Percentiles rank a stretch among this genome's conserved stretches.
These are phyloP conservation scores for Choreutis nemorana DNA, from an alignment of 2,888 invertebrate species.

Conservation along the genomic window DNA sequence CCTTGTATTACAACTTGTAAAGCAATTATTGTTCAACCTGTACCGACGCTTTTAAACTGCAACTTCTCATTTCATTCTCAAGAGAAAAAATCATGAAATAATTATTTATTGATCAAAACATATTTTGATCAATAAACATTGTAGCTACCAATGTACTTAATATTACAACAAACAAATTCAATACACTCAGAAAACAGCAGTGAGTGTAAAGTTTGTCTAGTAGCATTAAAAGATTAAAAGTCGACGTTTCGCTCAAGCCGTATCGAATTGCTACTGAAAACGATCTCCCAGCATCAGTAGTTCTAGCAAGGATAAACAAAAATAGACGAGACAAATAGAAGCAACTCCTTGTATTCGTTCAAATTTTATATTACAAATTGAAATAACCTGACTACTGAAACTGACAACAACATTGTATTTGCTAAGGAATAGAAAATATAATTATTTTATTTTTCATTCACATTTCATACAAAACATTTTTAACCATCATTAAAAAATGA, in stretches of 20 bases:
- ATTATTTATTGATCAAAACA: not conserved
- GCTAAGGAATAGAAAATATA: too few relatives aligned
- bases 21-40: conserved; percentile 27
- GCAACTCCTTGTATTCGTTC: too few relatives aligned
- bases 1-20: conserved; percentile 26
- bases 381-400: too few relatives aligned
- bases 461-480: too few relatives aligned
- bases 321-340: too few relatives aligned
- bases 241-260: conserved; percentile 54
- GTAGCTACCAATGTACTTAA: not conserved
- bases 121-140: not conserved
- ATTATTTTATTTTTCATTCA: too few relatives aligned
- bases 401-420: too few relatives aligned
- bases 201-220: conserved; percentile 48
- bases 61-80: not conserved
- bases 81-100: not conserved
- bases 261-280: conserved; percentile 52
- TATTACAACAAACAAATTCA: not conserved
- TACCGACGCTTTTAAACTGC: not conserved
- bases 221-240: conserved; percentile 66
- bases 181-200: conserved; percentile 3
- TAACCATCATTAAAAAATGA: too few relatives aligned
- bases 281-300: conserved; percentile 44
- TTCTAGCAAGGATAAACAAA: too few relatives aligned
- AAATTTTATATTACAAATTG: too few relatives aligned